Evolutionary conservation across 2,113 vertebrate genomes (phyloP).

Genomic region (Entomyzon cyanotis): DNA sequence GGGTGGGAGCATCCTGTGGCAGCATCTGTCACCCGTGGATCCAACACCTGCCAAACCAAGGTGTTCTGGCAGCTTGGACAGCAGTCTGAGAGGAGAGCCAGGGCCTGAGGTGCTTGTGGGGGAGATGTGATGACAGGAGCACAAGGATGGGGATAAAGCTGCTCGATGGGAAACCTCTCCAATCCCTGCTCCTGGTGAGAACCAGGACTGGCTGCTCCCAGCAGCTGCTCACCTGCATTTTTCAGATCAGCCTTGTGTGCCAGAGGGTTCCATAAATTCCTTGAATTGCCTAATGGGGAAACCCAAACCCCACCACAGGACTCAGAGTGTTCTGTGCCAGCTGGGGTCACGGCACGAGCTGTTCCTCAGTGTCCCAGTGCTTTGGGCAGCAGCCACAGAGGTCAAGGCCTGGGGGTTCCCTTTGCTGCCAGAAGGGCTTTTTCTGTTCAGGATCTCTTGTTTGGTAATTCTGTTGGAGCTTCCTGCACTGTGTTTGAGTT

Average conservation of each 20-base stretch:
- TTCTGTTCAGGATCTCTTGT: background rate
- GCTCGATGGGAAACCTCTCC: background rate
- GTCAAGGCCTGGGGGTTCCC: background rate
- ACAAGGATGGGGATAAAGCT: slow-evolving; percentile 40
- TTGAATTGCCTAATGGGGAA: background rate
- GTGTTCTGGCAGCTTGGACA: background rate
- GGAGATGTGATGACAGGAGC: slow-evolving; percentile 58
- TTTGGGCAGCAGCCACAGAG: background rate
- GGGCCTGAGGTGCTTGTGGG: background rate
- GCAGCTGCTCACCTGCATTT: background rate
- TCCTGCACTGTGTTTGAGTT: background rate
- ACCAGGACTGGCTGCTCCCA: background rate
- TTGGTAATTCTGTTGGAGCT: background rate
- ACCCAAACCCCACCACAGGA: accelerated
- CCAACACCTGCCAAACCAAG: background rate
- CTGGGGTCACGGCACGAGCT: background rate
- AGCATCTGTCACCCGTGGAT: background rate
- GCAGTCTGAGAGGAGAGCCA: slow-evolving; percentile 60
- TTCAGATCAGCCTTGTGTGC: background rate
- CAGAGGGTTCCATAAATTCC: background rate
- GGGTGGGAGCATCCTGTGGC: background rate
- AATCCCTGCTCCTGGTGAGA: background rate
- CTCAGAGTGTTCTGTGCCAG: background rate
- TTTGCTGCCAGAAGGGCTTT: background rate
- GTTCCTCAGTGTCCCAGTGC: background rate